These are phyloP conservation scores for Gavia stellata DNA, from an alignment of 2,113 vertebrate genomes.

Conservation along the genomic window DNA sequence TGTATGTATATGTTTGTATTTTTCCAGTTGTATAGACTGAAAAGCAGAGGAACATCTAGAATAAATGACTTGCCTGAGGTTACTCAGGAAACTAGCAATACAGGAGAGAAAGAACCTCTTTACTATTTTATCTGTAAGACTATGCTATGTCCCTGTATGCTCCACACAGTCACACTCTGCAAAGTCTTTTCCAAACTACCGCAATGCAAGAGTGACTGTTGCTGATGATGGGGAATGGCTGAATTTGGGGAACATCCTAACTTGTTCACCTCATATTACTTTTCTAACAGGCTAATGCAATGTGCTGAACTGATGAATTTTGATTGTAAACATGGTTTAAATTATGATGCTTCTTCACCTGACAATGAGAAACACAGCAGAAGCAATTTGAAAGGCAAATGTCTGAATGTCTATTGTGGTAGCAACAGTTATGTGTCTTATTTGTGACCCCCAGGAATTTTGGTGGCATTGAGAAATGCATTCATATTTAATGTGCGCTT, in stretches of 20 bases:
- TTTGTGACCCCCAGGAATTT: not conserved
- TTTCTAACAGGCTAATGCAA: not conserved
- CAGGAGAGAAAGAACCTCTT: not conserved
- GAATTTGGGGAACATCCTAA: not conserved
- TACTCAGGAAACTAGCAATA: not conserved
- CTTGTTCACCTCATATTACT: not conserved
- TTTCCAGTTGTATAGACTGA: not conserved
- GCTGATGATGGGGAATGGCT: not conserved
- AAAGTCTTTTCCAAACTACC: not conserved
- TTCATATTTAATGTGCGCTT: not conserved
- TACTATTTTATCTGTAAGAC: not conserved
- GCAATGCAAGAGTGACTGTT: not conserved
- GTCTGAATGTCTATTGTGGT: not conserved
- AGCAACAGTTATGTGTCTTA: not conserved
- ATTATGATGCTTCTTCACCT: not conserved
- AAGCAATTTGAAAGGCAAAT: not conserved
- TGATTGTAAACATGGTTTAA: not conserved
- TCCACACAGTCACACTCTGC: not conserved
- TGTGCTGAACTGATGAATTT: not conserved
- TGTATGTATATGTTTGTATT: not conserved
- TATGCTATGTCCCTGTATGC: accelerated
- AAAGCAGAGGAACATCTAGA: not conserved
- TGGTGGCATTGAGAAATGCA: not conserved
- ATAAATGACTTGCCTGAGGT: not conserved
- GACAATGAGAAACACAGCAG: not conserved